Evolutionary conservation across 2,888 invertebrate species (phyloP).

Genomic region (Ochropleura leucogaster): DNA sequence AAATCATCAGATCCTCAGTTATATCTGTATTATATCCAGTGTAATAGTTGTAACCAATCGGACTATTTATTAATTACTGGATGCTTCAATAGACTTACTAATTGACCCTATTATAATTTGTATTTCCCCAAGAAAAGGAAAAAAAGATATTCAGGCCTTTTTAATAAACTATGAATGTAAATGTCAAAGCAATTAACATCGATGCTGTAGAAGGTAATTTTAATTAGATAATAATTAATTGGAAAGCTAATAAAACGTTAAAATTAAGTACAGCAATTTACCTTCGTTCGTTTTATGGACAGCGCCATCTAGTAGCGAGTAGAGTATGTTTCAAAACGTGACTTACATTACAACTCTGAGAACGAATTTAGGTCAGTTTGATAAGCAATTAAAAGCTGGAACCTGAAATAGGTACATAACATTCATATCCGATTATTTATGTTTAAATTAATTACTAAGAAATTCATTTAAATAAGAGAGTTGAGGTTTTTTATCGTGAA

Average conservation of each 20-base stretch:
- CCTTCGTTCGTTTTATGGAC: not conserved
- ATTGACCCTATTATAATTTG: not conserved
- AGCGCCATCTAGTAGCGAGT: conserved; percentile 53
- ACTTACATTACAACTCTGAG: not conserved
- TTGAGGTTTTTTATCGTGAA: not conserved
- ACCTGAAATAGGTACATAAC: conserved; percentile 11
- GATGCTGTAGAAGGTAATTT: not conserved
- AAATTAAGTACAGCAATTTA: not conserved
- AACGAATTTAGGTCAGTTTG: not conserved
- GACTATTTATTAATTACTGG: not conserved
- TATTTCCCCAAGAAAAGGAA: not conserved
- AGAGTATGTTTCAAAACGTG: not conserved
- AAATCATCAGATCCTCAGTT: not conserved
- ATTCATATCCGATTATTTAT: not conserved
- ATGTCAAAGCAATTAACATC: not conserved
- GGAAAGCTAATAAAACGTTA: not conserved
- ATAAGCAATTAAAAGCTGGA: conserved; percentile 15
- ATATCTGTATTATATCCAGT: not conserved
- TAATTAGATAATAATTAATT: conserved; percentile 16
- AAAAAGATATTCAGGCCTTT: not conserved
- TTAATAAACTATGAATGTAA: conserved; percentile 4
- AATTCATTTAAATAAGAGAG: not conserved
- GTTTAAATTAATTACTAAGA: not conserved
- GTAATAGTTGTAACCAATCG: not conserved
- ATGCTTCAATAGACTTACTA: no score